phyloP scores from a whole-genome alignment of 2,797 vertebrate genomes.

The Yasuhikotakia modesta region DNA sequence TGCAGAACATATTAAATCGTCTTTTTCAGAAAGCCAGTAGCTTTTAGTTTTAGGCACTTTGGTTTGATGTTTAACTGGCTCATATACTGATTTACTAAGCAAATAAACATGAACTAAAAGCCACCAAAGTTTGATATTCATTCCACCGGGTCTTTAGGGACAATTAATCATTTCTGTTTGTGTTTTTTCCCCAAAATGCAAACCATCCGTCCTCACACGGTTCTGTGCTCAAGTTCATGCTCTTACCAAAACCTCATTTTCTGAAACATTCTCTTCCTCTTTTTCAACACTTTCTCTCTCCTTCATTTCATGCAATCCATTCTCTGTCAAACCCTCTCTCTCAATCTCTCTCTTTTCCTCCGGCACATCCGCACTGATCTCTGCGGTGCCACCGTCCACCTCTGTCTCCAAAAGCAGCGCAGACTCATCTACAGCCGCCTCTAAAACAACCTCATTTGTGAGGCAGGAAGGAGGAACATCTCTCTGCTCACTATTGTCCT shows the following conservation, averaged over 20 bases:
- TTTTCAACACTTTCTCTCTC: slow-evolving; percentile 39
- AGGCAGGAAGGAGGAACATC: slow-evolving; percentile 2
- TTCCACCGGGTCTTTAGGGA: not conserved
- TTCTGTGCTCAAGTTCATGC: slow-evolving; percentile 33
- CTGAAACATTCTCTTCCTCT: slow-evolving; percentile 53
- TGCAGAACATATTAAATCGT: too few species aligned
- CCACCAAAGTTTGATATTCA: not conserved
- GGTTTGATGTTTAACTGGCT: too few species aligned
- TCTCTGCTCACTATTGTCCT: slow-evolving; percentile 44
- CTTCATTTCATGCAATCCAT: slow-evolving; percentile 44
- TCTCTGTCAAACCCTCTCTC: slow-evolving; percentile 38
- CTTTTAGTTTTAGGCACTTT: too few species aligned
- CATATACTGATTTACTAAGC: too few species aligned
- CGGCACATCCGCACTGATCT: slow-evolving; percentile 33
- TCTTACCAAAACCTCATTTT: slow-evolving; percentile 67
- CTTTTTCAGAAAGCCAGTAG: too few species aligned
- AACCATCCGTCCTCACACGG: slow-evolving; percentile 37
- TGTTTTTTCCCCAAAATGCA: slow-evolving; percentile 49
- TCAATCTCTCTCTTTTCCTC: slow-evolving; percentile 42
- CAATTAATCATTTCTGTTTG: not conserved
- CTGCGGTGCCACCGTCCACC: slow-evolving; percentile 60
- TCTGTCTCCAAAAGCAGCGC: slow-evolving; percentile 55
- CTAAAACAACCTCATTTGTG: slow-evolving; percentile 49
- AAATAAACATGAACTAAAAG: not conserved
- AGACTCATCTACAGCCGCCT: slow-evolving; percentile 66